A percentile compares a stretch with the other conserved stretches of the same genome.
Evolutionary conservation across 2,113 vertebrate species (phyloP).

Genomic region (Dipodomys spectabilis): DNA sequence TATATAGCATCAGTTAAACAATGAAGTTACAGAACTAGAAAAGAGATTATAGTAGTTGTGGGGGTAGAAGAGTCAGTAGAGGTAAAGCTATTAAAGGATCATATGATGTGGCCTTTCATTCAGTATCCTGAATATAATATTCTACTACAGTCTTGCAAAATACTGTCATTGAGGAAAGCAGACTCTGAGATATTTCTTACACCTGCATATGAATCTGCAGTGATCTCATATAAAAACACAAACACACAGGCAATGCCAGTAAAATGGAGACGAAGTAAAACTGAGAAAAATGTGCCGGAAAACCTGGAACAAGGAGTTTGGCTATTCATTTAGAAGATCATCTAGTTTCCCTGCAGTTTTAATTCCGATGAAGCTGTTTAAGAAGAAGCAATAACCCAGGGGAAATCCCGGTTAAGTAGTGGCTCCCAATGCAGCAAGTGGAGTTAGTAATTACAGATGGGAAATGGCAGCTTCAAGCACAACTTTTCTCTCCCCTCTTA

Average conservation of each 20-base stretch:
- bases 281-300: neutral
- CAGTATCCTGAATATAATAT: neutral
- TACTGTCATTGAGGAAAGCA: neutral
- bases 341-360: neutral
- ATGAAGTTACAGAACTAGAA: neutral
- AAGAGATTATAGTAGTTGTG: neutral
- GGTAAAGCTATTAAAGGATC: neutral
- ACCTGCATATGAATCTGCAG: neutral
- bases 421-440: neutral
- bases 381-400: conserved; percentile 20
- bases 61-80: neutral
- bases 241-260: neutral
- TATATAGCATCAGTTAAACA: neutral
- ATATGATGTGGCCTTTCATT: neutral
- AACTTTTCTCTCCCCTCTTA: neutral
- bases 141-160: neutral
- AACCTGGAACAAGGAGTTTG: neutral
- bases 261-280: neutral
- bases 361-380: conserved; percentile 43
- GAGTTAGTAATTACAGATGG: conserved; percentile 23
- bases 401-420: neutral
- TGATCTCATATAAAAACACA: neutral
- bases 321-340: conserved; percentile 29
- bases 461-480: conserved; percentile 10
- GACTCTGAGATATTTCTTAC: conserved; percentile 32